These are phyloP conservation scores for Drosophila algonquin DNA, from an alignment of 2,888 invertebrate species.

Conservation along the genomic window DNA sequence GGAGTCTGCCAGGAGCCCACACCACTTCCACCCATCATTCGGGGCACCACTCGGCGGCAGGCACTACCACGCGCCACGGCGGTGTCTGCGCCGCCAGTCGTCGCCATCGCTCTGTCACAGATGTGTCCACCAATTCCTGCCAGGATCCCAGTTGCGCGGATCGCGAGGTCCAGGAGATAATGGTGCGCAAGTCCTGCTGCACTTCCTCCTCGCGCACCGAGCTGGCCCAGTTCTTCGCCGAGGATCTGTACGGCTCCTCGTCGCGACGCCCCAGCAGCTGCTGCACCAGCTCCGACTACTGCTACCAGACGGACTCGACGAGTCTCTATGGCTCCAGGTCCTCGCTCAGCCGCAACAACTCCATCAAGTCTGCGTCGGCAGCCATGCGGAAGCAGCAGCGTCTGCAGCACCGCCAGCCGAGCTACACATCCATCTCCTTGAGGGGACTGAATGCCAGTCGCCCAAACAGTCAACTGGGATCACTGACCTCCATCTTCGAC, in stretches of 20 bases:
- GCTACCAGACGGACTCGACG: slow-evolving; percentile 84
- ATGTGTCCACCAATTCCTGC: slow-evolving; percentile 80
- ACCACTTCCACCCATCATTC: slow-evolving; percentile 47
- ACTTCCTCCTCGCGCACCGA: slow-evolving; percentile 81
- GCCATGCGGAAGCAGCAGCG: slow-evolving; percentile 79
- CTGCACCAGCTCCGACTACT: slow-evolving; percentile 84
- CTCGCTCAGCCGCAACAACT: slow-evolving; percentile 83
- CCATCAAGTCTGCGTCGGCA: slow-evolving; percentile 82
- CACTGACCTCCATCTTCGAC: slow-evolving; percentile 83
- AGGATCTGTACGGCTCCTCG: slow-evolving; percentile 82
- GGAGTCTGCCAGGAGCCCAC: slow-evolving; percentile 73
- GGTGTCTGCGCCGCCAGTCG: slow-evolving; percentile 76
- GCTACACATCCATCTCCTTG: slow-evolving; percentile 83
- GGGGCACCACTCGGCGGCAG: slow-evolving; percentile 37
- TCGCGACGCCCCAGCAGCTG: slow-evolving; percentile 82
- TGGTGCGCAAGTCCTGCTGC: slow-evolving; percentile 81
- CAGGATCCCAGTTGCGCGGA: slow-evolving; percentile 82
- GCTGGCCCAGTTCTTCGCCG: slow-evolving; percentile 83
- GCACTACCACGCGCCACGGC: slow-evolving; percentile 16
- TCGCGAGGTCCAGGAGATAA: slow-evolving; percentile 83
- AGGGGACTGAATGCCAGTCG: slow-evolving; percentile 82
- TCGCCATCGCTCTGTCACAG: slow-evolving; percentile 83
- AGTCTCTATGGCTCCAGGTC: slow-evolving; percentile 83
- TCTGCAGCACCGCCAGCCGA: slow-evolving; percentile 81
- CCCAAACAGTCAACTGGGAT: slow-evolving; percentile 81